Evolutionary conservation across 2,888 invertebrate genomes (phyloP).

Genomic region (Erebia aethiops): DNA sequence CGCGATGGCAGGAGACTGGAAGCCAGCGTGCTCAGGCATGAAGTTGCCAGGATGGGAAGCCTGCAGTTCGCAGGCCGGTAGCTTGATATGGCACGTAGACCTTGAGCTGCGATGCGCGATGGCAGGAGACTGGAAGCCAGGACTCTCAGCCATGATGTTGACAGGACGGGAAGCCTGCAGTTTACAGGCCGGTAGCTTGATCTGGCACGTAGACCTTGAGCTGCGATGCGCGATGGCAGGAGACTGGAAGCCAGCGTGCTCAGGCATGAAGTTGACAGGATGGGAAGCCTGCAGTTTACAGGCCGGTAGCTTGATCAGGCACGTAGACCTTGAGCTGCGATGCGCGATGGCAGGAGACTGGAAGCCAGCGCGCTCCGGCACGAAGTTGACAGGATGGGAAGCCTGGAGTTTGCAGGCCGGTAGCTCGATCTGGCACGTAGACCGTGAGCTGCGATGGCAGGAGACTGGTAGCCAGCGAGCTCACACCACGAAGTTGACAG

Average conservation of each 20-base stretch:
- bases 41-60: not conserved
- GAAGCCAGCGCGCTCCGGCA: not conserved
- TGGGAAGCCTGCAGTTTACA: not conserved
- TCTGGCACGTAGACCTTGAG: not conserved
- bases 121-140: not conserved
- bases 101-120: not conserved
- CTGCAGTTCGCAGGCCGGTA: not conserved
- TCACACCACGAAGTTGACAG: not conserved
- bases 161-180: not conserved
- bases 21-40: not conserved
- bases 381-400: too few species aligned
- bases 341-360: not conserved
- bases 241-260: not conserved
- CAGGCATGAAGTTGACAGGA: not conserved
- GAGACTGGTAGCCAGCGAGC: not conserved
- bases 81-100: not conserved
- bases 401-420: not conserved
- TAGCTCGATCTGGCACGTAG: not conserved
- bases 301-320: not conserved
- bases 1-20: not conserved
- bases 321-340: not conserved
- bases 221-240: not conserved
- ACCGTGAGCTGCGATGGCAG: not conserved
- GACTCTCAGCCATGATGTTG: too few species aligned
- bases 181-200: not conserved